Evolutionary conservation across 2,113 vertebrate species (phyloP), one percentile per base, ranked within the genome.

Genomic region (Brienomyrus brachyistius): DNA sequence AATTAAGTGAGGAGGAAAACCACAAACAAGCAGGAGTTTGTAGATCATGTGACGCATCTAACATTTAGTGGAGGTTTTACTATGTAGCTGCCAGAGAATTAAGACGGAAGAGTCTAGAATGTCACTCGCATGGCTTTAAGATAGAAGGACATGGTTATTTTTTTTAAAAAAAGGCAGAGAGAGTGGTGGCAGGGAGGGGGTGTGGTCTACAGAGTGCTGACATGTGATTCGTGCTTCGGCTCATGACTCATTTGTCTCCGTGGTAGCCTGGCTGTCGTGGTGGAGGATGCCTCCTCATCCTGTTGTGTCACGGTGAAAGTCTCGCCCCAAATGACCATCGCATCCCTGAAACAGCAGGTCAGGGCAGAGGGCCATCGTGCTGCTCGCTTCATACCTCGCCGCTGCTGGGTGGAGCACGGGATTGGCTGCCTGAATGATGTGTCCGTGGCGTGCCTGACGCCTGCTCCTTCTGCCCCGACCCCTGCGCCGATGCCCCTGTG

Each of bases 311-410:
- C 94, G 0, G 94, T 98, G 45, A 95, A 95, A 90, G 97, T 98
- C 47, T 95, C 93, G 15, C 94, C 96, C 1, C 95, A 96, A 92
- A 95, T 95, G 91, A 97, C 97, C 0, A 92, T 99, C 0, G 95
- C 95, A 0, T 92, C 95, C 0, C 96, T 99, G 40, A 98, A 97
- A 92, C 96, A 99, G 90, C 97, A 98, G 97, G 98, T 98, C 48
- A 92, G 94, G 51, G 80, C n/a, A 54, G 45, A 84, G 50, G 19
- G 17, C 80, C 43, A 31, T 48, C 35, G 52, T 51, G 51, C 52
- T 83, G 31, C 74, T 83, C 82, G 74, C 47, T 77, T 48, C 35
- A 19, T 48, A 6, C 31, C 51, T 59, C 21, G 13, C 35, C 52
- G 5, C 62, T 31, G 62, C 62, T 70, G 62, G n/a, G 62, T 31